These are phyloP conservation scores for Electrophaes corylata DNA, from an alignment of 2,888 invertebrate species.

Conservation along the genomic window DNA sequence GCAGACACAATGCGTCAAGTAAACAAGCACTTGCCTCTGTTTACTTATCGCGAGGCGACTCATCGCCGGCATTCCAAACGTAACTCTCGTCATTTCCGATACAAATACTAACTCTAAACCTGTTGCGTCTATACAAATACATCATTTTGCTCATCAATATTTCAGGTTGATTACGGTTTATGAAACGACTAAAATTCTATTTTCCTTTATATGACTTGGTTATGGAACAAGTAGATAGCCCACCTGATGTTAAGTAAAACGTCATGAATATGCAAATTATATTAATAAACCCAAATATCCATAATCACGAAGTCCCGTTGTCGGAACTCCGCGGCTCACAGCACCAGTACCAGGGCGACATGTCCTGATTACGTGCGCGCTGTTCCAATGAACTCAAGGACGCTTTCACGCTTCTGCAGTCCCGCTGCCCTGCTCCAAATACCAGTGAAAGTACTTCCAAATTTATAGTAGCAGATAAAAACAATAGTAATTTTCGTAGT, in stretches of 20 bases:
- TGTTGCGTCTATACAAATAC: not conserved
- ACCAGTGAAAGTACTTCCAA: slow-evolving; percentile 39
- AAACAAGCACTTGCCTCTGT: slow-evolving; percentile 29
- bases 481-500: not conserved
- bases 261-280: slow-evolving; percentile 9
- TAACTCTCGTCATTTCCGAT: not conserved
- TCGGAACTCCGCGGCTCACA: slow-evolving; percentile 17
- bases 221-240: too few relatives aligned
- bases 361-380: slow-evolving; percentile 23
- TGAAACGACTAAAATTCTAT: too few relatives aligned
- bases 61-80: slow-evolving; percentile 20
- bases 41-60: slow-evolving; percentile 20
- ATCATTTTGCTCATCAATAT: too few relatives aligned
- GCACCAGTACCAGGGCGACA: slow-evolving; percentile 31
- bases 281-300: slow-evolving; percentile 8
- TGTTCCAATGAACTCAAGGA: slow-evolving; percentile 34
- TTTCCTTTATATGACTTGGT: too few relatives aligned
- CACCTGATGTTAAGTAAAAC: too few relatives aligned
- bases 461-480: slow-evolving; percentile 1
- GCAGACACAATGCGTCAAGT: slow-evolving; percentile 20
- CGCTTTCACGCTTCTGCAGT: slow-evolving; percentile 31
- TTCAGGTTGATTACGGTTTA: too few relatives aligned
- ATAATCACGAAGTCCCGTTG: slow-evolving; percentile 24
- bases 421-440: slow-evolving; percentile 33
- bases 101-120: not conserved